phyloP scores from a whole-genome alignment of 2,888 invertebrate species.

The Xestoiulus laeticollis region DNA sequence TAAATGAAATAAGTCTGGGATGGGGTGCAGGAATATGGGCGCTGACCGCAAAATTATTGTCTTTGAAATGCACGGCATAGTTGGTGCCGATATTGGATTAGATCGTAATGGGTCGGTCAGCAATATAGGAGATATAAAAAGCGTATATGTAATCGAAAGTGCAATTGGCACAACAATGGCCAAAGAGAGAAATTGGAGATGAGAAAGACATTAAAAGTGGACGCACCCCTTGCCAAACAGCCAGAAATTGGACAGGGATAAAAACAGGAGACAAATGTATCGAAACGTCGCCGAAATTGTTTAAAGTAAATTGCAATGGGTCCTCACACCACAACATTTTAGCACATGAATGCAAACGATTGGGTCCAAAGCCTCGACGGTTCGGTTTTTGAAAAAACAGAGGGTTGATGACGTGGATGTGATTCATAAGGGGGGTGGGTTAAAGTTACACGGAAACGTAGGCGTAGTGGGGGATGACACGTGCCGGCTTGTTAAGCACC shows the following conservation, averaged over 20 bases:
- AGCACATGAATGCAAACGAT: constrained; percentile 1
- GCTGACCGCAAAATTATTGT: constrained; percentile 12
- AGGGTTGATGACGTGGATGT: background rate
- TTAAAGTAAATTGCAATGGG: constrained; percentile 20
- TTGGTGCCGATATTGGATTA: constrained; percentile 3
- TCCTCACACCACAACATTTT: constrained; percentile 29
- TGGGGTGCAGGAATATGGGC: background rate
- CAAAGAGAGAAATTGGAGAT: background rate
- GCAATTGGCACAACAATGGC: constrained; percentile 3
- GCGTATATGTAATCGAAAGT: background rate
- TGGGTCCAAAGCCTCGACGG: background rate
- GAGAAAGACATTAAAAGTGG: constrained; percentile 22
- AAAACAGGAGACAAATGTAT: background rate
- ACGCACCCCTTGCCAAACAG: background rate
- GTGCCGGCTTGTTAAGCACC: constrained; percentile 29
- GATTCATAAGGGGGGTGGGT: constrained; percentile 28
- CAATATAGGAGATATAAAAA: background rate
- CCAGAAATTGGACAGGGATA: background rate
- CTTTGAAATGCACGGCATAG: background rate
- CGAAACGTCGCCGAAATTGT: constrained; percentile 11
- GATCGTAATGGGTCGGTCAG: constrained; percentile 4
- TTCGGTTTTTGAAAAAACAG: background rate
- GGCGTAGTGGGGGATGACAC: constrained; percentile 32
- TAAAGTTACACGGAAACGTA: constrained; percentile 18
- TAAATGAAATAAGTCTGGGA: background rate